Conservation (phyloP, 2,888 invertebrate genomes). For the Mesorhabditis belari region DNA sequence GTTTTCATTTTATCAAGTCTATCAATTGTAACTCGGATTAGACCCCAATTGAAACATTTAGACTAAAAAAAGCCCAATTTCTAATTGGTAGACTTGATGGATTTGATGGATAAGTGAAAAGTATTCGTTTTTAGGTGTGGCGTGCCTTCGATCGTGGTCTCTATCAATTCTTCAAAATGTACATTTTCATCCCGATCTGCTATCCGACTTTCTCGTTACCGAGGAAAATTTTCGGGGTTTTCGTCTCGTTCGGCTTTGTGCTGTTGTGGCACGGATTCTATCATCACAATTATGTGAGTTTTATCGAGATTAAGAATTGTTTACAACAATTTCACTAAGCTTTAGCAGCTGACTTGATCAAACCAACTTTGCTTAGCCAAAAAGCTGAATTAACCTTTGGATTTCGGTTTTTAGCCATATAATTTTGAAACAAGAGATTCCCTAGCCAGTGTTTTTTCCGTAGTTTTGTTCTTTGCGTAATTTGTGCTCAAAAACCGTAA, state of each 20-base stretch:
- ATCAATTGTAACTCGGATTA: no score
- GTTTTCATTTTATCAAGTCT: no score
- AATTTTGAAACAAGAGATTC: no score
- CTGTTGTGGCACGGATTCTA: slow-evolving; percentile 57
- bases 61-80: no score
- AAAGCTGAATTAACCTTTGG: background rate
- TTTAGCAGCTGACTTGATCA: no score
- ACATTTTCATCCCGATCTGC: slow-evolving; percentile 57
- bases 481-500: no score
- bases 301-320: background rate
- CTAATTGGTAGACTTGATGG: slow-evolving; percentile 9
- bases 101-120: no score
- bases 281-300: slow-evolving; percentile 51
- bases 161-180: slow-evolving; percentile 56
- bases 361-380: background rate
- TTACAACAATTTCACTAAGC: background rate
- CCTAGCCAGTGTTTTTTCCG: no score
- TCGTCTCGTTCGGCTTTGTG: slow-evolving; percentile 55
- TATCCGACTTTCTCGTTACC: slow-evolving; percentile 53
- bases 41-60: no score
- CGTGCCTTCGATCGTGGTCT: slow-evolving; percentile 57
- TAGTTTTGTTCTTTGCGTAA: no score
- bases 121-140: slow-evolving; percentile 56
- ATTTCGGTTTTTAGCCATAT: background rate
- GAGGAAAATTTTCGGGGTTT: slow-evolving; percentile 54